Conservation (phyloP, 2,113 vertebrate species). For the Apeltes quadracus region DNA sequence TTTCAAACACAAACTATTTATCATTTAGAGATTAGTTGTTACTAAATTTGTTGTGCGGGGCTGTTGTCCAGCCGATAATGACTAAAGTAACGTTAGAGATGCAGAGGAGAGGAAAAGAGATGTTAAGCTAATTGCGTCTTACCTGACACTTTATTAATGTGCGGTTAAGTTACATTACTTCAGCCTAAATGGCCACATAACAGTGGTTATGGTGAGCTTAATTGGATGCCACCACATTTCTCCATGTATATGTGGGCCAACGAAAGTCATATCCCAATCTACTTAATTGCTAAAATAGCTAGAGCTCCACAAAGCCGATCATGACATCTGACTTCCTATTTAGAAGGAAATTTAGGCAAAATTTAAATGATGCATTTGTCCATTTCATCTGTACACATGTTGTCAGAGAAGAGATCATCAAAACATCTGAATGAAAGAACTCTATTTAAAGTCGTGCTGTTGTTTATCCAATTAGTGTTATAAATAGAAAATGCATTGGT, state of each 20-base stretch:
- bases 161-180: not conserved
- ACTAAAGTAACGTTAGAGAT: not conserved
- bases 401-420: conserved; percentile 20
- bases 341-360: not conserved
- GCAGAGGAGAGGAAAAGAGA: not conserved
- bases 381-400: not conserved
- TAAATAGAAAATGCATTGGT: conserved; percentile 45
- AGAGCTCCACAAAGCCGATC: not conserved
- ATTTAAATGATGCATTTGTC: not conserved
- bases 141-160: not conserved
- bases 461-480: conserved; percentile 71
- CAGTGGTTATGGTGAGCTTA: not conserved
- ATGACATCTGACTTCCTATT: not conserved
- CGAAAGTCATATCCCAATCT: not conserved
- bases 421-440: conserved; percentile 24
- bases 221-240: not conserved
- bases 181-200: not conserved
- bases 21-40: not conserved
- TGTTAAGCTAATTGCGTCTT: no score
- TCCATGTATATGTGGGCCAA: not conserved
- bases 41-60: not conserved
- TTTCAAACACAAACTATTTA: not conserved
- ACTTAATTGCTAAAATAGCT: not conserved
- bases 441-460: conserved; percentile 48
- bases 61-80: not conserved